Conservation (phyloP, 2,888 invertebrate genomes). For the Acanthoscelides obtectus region DNA sequence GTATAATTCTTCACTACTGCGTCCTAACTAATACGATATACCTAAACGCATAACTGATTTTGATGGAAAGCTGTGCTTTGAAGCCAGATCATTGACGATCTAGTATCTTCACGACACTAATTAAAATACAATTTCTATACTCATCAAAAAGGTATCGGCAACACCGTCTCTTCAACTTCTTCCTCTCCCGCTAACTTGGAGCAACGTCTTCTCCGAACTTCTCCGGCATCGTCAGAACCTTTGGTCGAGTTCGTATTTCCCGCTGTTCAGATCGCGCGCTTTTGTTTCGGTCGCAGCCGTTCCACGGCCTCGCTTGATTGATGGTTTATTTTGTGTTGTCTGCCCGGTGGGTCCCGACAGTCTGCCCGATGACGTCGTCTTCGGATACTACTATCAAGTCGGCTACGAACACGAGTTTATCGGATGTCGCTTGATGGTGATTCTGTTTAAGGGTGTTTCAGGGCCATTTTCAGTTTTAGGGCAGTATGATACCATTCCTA, state of each 20-base stretch:
- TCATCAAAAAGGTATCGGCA: slow-evolving; percentile 35
- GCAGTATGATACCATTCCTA: too few species aligned
- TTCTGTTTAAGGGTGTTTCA: too few species aligned
- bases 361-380: neutral
- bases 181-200: neutral
- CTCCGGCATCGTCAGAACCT: neutral
- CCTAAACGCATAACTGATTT: too few species aligned
- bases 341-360: slow-evolving; percentile 43
- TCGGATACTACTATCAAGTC: neutral
- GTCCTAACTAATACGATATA: too few species aligned
- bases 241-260: slow-evolving; percentile 45
- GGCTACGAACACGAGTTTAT: neutral
- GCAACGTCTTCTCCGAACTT: neutral
- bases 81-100: too few species aligned
- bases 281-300: slow-evolving; percentile 43
- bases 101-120: too few species aligned
- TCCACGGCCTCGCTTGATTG: slow-evolving; percentile 40
- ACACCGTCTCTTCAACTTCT: neutral
- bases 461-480: too few species aligned
- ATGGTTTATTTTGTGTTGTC: slow-evolving; percentile 49
- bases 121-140: too few species aligned
- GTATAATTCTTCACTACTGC: too few species aligned
- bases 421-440: neutral
- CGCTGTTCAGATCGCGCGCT: slow-evolving; percentile 42
- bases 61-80: too few species aligned